Evolutionary conservation across 2,113 vertebrate genomes (phyloP).

Genomic region (Antechinus stuartii): DNA sequence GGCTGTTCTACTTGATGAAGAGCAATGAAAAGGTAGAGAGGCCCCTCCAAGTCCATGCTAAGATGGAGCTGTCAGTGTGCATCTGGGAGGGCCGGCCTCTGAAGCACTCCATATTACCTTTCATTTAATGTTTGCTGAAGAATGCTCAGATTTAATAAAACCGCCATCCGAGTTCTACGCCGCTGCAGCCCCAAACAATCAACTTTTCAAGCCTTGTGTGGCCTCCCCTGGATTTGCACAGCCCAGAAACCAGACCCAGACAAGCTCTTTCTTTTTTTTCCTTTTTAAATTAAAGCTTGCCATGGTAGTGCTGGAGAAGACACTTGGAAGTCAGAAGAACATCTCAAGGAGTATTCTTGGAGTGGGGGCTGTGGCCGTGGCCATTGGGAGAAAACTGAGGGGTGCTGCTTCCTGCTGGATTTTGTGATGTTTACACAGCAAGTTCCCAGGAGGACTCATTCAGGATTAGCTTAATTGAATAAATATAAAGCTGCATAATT

Average conservation of each 20-base stretch:
- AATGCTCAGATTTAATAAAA: conserved; percentile 79
- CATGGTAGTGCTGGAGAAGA: conserved; percentile 30
- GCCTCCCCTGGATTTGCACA: conserved; percentile 55
- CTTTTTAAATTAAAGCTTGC: conserved; percentile 78
- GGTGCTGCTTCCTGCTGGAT: conserved; percentile 39
- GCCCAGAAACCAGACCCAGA: conserved; percentile 43
- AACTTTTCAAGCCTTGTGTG: conserved; percentile 61
- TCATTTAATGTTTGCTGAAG: conserved; percentile 65
- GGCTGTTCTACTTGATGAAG: neutral
- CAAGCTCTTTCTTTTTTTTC: conserved; percentile 74
- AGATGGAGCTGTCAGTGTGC: conserved; percentile 46
- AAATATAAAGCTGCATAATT: conserved; percentile 81
- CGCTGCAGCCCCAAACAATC: conserved; percentile 61
- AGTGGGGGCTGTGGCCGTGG: neutral
- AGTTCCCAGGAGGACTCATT: conserved; percentile 77
- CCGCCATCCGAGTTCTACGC: conserved; percentile 1
- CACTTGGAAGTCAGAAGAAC: conserved; percentile 37
- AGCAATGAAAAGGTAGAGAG: neutral
- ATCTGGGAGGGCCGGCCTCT: conserved; percentile 10
- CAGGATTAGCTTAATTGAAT: conserved; percentile 80
- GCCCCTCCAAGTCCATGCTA: conserved; percentile 42
- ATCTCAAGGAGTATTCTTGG: neutral
- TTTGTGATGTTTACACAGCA: conserved; percentile 55
- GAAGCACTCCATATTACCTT: conserved; percentile 54
- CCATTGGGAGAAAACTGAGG: neutral